Evolutionary conservation across 2,113 vertebrate genomes (phyloP).

Genomic region (Pardalotus punctatus): DNA sequence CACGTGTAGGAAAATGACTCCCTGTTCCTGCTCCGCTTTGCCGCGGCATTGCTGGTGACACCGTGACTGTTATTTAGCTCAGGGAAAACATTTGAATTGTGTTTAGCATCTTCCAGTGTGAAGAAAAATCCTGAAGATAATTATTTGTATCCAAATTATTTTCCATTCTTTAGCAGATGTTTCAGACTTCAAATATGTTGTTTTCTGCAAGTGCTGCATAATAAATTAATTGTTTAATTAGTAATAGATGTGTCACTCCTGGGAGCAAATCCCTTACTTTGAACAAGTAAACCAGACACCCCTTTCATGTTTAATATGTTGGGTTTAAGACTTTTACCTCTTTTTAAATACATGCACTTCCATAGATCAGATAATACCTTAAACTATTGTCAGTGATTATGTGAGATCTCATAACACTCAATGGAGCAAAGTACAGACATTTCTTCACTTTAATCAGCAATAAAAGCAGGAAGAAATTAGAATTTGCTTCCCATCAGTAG

Average conservation of each 20-base stretch:
- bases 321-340: slow-evolving; percentile 74
- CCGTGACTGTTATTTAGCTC: background rate
- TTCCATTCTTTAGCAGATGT: slow-evolving; percentile 69
- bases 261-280: slow-evolving; percentile 53
- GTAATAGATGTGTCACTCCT: slow-evolving; percentile 67
- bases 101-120: slow-evolving; percentile 46
- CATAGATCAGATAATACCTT: slow-evolving; percentile 77
- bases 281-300: slow-evolving; percentile 66
- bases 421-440: slow-evolving; percentile 67
- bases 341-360: slow-evolving; percentile 69
- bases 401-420: slow-evolving; percentile 75
- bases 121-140: slow-evolving; percentile 60
- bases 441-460: slow-evolving; percentile 76
- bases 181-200: slow-evolving; percentile 69
- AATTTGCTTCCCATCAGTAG: slow-evolving; percentile 72
- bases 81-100: slow-evolving; percentile 7
- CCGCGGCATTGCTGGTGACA: background rate
- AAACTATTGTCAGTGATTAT: slow-evolving; percentile 78
- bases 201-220: slow-evolving; percentile 66
- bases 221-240: slow-evolving; percentile 74
- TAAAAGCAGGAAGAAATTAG: slow-evolving; percentile 70
- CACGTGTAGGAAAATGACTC: background rate
- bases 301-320: slow-evolving; percentile 70
- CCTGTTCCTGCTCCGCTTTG: background rate
- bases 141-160: slow-evolving; percentile 69